Percentiles rank a stretch among this genome's conserved stretches.
phyloP scores from a whole-genome alignment of 2,113 vertebrate species.

The Onychostruthus taczanowskii region DNA sequence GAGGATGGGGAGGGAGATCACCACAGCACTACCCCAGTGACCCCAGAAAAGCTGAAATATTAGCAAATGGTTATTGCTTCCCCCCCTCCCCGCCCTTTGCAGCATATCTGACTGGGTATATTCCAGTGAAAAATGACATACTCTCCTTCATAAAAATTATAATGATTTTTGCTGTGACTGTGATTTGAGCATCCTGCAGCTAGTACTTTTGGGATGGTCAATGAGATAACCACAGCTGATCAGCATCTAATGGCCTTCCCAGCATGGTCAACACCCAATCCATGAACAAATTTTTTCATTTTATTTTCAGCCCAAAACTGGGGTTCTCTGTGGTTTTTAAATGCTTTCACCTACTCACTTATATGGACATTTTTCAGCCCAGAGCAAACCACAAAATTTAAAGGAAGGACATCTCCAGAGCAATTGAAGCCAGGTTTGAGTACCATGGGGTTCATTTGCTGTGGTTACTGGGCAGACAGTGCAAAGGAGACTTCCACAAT shows the following conservation, averaged over 20 bases:
- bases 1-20: neutral
- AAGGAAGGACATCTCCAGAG: neutral
- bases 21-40: neutral
- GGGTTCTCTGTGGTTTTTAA: neutral
- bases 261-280: neutral
- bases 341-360: neutral
- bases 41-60: neutral
- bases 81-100: neutral
- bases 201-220: neutral
- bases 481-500: neutral
- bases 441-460: neutral
- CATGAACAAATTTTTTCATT: neutral
- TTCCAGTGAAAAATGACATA: neutral
- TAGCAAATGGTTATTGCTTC: neutral
- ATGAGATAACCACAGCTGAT: neutral
- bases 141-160: neutral
- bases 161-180: neutral
- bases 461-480: neutral
- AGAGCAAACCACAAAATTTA: neutral
- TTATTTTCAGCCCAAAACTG: neutral
- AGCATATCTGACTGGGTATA: neutral
- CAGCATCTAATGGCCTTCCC: neutral
- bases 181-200: neutral
- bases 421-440: neutral
- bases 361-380: neutral